These are phyloP conservation scores for Apolygus lucorum DNA, from an alignment of 1,140 invertebrate genomes.

Conservation along the genomic window DNA sequence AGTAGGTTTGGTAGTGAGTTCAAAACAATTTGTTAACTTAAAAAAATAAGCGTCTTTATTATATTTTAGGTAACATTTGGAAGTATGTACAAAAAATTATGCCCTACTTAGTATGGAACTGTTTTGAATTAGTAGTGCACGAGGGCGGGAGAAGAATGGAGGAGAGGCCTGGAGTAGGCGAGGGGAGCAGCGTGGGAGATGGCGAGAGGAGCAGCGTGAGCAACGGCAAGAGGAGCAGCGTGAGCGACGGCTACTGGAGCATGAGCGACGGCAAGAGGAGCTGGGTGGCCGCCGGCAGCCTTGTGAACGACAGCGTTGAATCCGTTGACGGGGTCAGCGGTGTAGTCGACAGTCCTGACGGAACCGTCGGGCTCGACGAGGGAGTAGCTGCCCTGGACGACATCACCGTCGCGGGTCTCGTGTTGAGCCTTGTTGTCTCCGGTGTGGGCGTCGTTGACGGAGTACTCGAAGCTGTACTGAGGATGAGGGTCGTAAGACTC, in stretches of 20 bases:
- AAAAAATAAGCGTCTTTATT: neutral
- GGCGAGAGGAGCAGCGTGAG: slow-evolving; percentile 3
- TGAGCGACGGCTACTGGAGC: neutral
- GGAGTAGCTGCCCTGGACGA: neutral
- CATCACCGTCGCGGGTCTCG: neutral
- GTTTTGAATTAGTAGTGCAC: neutral
- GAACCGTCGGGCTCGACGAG: neutral
- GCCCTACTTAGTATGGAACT: no score
- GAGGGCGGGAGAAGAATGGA: slow-evolving; percentile 1
- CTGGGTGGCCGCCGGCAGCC: neutral
- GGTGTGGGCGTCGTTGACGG: neutral
- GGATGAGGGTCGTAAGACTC: neutral
- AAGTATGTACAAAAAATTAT: neutral
- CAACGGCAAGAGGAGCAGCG: neutral
- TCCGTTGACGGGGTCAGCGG: neutral
- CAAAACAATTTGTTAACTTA: neutral
- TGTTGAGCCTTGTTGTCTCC: neutral
- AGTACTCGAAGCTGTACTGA: neutral
- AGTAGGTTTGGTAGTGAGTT: neutral
- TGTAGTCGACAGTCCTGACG: neutral
- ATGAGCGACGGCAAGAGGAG: slow-evolving; percentile 3
- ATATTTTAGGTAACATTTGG: neutral
- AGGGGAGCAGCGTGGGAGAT: slow-evolving; percentile 1
- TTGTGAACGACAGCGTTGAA: neutral
- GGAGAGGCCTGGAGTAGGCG: neutral